A percentile compares a stretch with the other conserved stretches of the same genome.
Conservation (phyloP, 2,797 vertebrate genomes). For the Etheostoma perlongum region DNA sequence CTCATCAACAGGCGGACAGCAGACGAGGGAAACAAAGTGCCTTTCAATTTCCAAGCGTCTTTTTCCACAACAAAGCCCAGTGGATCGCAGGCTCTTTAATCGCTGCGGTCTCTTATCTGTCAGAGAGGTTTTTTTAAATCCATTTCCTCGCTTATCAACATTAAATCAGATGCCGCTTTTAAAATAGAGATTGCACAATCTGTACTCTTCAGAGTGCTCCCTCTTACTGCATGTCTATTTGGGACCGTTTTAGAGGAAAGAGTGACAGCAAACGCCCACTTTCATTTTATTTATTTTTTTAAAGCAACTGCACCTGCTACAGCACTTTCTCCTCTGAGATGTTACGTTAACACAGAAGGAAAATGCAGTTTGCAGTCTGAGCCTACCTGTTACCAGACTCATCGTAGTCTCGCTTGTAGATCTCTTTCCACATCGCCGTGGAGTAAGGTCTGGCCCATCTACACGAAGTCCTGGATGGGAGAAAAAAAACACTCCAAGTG, state of each 20-base stretch:
- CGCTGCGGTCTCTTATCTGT: constrained; percentile 10
- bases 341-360: background rate
- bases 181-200: constrained; percentile 27
- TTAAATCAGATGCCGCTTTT: constrained; percentile 8
- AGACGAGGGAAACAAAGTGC: constrained; percentile 29
- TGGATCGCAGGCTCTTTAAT: constrained; percentile 11
- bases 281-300: background rate
- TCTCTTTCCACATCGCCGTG: too few species aligned
- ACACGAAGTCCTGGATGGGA: too few species aligned
- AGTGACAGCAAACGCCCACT: constrained; percentile 42
- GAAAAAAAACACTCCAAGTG: too few species aligned
- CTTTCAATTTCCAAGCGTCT: constrained; percentile 29
- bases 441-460: too few species aligned
- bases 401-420: too few species aligned
- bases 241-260: constrained; percentile 3
- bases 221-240: background rate
- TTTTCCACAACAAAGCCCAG: constrained; percentile 22
- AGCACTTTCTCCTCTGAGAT: background rate
- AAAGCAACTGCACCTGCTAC: constrained; percentile 1
- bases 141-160: constrained; percentile 33
- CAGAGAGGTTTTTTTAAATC: constrained; percentile 24
- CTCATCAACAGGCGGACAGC: constrained; percentile 42
- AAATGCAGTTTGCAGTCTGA: background rate
- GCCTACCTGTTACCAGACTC: background rate
- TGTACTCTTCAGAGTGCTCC: background rate